Conservation (phyloP, 1,140 invertebrate species). For the Formica exsecta region DNA sequence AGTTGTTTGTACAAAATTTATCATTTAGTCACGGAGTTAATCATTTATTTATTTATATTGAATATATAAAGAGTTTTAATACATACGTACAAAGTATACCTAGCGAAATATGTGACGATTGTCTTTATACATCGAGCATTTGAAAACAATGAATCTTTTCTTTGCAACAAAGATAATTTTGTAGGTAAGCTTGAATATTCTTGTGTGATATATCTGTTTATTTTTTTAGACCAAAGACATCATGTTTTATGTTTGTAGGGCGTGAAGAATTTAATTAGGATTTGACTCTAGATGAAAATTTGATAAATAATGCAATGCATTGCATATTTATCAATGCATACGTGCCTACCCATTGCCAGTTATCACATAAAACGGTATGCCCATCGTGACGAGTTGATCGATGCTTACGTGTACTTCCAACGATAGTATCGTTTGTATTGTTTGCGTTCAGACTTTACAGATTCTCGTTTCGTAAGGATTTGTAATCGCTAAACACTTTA, state of each 20-base stretch:
- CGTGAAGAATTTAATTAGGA: constrained; percentile 57
- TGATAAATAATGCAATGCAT: constrained; percentile 58
- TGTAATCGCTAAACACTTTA: constrained; percentile 45
- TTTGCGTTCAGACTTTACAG: constrained; percentile 62
- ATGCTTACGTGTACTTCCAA: constrained; percentile 46
- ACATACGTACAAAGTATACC: constrained; percentile 19
- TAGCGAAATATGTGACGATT: constrained; percentile 59
- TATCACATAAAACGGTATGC: constrained; percentile 36
- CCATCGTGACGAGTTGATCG: constrained; percentile 51
- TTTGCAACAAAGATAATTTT: constrained; percentile 59
- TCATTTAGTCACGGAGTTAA: constrained; percentile 22
- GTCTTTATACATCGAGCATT: constrained; percentile 63
- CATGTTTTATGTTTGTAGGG: constrained; percentile 66
- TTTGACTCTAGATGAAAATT: constrained; percentile 60
- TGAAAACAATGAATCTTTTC: constrained; percentile 53
- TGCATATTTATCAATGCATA: constrained; percentile 64
- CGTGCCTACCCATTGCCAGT: constrained; percentile 52
- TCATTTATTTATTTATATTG: constrained; percentile 50
- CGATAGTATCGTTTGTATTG: constrained; percentile 48
- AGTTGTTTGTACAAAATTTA: constrained; percentile 16
- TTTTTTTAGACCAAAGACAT: constrained; percentile 70
- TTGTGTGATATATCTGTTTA: constrained; percentile 66
- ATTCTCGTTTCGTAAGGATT: constrained; percentile 49
- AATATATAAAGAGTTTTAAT: constrained; percentile 20
- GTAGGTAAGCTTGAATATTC: constrained; percentile 68